These are phyloP conservation scores for Drosophila quadrilineata DNA, from an alignment of 1,140 invertebrate genomes.

Conservation along the genomic window DNA sequence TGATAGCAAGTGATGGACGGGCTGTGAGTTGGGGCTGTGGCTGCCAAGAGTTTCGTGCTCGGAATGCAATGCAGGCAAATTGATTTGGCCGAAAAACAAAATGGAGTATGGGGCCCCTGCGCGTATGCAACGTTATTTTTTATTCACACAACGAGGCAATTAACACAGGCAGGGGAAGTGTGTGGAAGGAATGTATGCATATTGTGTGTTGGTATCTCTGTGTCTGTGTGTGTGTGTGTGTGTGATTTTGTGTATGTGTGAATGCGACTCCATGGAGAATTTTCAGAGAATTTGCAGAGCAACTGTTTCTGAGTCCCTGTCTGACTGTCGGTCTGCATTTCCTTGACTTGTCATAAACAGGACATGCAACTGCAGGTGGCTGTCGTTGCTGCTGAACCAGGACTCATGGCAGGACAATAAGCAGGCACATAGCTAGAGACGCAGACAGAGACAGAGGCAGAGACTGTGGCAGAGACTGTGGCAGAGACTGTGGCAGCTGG, in stretches of 20 bases:
- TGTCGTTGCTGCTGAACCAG: conserved; percentile 46
- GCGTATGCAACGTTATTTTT: conserved; percentile 45
- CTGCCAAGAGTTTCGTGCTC: conserved; percentile 61
- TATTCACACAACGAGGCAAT: conserved; percentile 50
- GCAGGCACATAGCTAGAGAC: too few relatives aligned
- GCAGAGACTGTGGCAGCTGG: conserved; percentile 41
- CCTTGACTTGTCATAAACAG: conserved; percentile 77
- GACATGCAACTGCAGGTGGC: conserved; percentile 61
- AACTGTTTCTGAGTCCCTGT: too few relatives aligned
- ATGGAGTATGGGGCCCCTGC: conserved; percentile 14
- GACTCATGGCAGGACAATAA: conserved; percentile 43
- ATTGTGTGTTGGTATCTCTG: conserved; percentile 3
- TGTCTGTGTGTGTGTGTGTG: conserved; percentile 27
- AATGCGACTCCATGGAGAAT: conserved; percentile 58
- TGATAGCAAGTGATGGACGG: too few relatives aligned
- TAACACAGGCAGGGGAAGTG: conserved; percentile 53
- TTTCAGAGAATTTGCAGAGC: too few relatives aligned
- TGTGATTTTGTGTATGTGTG: conserved; percentile 17
- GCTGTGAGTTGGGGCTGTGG: conserved; percentile 4
- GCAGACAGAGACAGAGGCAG: too few relatives aligned
- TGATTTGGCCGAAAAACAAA: conserved; percentile 38
- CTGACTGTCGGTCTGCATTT: conserved; percentile 46
- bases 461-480: too few relatives aligned
- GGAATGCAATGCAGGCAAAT: conserved; percentile 65
- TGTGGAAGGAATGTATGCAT: too few relatives aligned